Percentiles rank a stretch among this genome's conserved stretches.
These are phyloP conservation scores for Albula glossodonta DNA, from an alignment of 2,113 vertebrate species.

Conservation along the genomic window DNA sequence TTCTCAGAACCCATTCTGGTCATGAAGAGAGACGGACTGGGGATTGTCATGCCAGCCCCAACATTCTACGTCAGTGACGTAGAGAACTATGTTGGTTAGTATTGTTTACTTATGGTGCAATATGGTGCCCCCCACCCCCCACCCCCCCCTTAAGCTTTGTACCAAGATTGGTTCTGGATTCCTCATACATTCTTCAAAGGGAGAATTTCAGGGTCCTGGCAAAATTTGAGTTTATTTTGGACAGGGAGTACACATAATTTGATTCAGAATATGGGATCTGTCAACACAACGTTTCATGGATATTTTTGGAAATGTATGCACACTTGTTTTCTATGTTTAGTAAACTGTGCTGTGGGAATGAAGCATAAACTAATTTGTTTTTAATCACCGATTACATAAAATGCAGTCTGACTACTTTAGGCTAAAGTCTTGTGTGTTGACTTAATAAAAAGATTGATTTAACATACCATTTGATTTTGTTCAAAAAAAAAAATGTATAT, in stretches of 20 bases:
- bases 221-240: neutral
- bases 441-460: neutral
- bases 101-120: neutral
- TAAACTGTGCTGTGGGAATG: neutral
- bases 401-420: neutral
- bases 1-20: conserved; percentile 92
- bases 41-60: conserved; percentile 86
- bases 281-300: neutral
- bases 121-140: neutral
- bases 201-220: neutral
- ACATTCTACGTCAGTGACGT: conserved; percentile 98
- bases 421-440: neutral
- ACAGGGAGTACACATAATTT: neutral
- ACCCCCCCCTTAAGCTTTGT: neutral
- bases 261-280: neutral
- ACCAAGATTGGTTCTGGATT: neutral
- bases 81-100: conserved; percentile 93
- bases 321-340: neutral
- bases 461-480: neutral
- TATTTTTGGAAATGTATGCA: neutral
- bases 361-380: neutral
- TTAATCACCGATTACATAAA: neutral
- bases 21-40: conserved; percentile 93
- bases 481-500: neutral
- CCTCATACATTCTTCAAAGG: neutral